Conservation (phyloP, 1,140 invertebrate genomes). For the Andricus grossulariae region DNA sequence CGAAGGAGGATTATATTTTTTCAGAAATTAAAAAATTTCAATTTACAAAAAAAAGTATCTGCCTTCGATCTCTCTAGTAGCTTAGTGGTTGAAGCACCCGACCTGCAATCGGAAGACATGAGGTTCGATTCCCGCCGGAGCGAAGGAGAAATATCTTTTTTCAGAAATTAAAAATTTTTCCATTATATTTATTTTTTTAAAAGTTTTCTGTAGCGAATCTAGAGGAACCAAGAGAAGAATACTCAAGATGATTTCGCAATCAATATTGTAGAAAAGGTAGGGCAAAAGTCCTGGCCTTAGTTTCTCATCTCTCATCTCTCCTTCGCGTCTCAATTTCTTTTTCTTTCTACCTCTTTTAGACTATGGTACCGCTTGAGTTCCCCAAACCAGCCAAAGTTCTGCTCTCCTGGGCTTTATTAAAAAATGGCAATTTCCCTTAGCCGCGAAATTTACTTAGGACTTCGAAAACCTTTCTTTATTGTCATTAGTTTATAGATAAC, state of each 20-base stretch:
- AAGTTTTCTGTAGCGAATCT: too few species aligned
- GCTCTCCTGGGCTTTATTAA: constrained; percentile 68
- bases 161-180: too few species aligned
- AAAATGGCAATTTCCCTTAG: constrained; percentile 72
- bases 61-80: too few species aligned
- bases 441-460: constrained; percentile 39
- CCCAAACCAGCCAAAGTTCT: constrained; percentile 63
- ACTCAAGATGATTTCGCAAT: constrained; percentile 46
- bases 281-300: constrained; percentile 45
- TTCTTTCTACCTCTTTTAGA: constrained; percentile 43
- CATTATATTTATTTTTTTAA: too few species aligned
- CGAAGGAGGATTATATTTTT: too few species aligned
- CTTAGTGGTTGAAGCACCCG: too few species aligned
- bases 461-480: neutral
- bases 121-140: too few species aligned
- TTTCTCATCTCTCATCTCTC: constrained; percentile 48
- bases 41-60: too few species aligned
- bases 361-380: constrained; percentile 60
- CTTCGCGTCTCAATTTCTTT: constrained; percentile 15
- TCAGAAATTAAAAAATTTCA: too few species aligned
- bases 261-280: constrained; percentile 52
- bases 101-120: too few species aligned
- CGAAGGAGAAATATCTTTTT: too few species aligned
- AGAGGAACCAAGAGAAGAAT: neutral
- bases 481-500: neutral